These are phyloP conservation scores for Mythimna vitellina DNA, from an alignment of 2,888 invertebrate genomes.

Conservation along the genomic window DNA sequence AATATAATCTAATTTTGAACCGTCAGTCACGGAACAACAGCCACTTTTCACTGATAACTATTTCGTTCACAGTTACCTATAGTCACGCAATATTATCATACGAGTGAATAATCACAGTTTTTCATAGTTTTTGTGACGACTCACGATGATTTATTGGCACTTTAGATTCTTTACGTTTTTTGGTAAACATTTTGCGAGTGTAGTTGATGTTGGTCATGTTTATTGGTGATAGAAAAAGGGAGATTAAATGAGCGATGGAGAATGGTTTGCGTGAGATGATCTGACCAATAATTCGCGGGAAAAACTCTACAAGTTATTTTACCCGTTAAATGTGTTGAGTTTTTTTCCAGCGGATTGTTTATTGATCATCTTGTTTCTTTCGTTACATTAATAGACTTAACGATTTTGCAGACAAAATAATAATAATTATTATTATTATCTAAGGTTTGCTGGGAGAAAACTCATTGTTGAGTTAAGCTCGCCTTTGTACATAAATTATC, in stretches of 20 bases:
- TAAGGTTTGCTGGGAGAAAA: too few relatives aligned
- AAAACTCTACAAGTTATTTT: not conserved
- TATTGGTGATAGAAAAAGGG: constrained; percentile 14
- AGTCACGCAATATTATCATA: constrained; percentile 55
- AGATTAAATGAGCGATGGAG: constrained; percentile 1
- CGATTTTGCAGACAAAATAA: too few relatives aligned
- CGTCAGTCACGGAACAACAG: constrained; percentile 40
- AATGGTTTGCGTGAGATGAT: constrained; percentile 10
- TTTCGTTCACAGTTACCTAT: constrained; percentile 35
- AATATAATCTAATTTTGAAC: constrained; percentile 8
- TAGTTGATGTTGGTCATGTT: constrained; percentile 26
- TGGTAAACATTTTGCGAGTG: not conserved
- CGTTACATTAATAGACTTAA: too few relatives aligned
- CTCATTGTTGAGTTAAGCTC: too few relatives aligned
- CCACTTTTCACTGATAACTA: constrained; percentile 48
- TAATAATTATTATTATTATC: too few relatives aligned
- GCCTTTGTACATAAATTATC: too few relatives aligned
- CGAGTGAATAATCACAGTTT: constrained; percentile 41
- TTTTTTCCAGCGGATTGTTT: not conserved
- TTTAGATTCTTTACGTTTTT: constrained; percentile 33
- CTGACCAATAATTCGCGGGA: not conserved
- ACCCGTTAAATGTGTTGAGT: not conserved
- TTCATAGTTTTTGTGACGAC: constrained; percentile 22
- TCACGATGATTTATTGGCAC: constrained; percentile 33
- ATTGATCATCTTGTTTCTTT: not conserved